Conservation (phyloP, 2,888 invertebrate species). For the Monochamus alternatus region DNA sequence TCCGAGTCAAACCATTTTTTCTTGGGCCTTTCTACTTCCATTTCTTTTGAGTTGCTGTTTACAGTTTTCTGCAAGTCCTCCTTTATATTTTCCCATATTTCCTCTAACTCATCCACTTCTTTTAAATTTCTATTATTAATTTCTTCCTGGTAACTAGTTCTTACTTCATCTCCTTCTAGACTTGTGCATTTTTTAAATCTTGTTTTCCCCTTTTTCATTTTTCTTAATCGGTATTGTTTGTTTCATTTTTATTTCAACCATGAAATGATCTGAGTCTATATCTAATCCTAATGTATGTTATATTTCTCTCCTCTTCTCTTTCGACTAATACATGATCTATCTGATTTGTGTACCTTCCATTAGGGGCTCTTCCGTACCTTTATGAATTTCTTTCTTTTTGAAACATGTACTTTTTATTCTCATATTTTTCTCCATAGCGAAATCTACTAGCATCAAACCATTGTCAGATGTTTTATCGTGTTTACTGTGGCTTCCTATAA, state of each 20-base stretch:
- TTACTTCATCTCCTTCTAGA: too few relatives aligned
- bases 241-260: constrained; percentile 16
- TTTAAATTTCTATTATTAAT: too few relatives aligned
- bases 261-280: background rate
- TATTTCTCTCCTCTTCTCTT: constrained; percentile 7
- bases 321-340: constrained; percentile 16
- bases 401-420: background rate
- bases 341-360: constrained; percentile 8
- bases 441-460: background rate
- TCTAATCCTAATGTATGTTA: constrained; percentile 7
- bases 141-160: too few relatives aligned
- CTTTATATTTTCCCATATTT: too few relatives aligned
- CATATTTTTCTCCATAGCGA: constrained; percentile 12
- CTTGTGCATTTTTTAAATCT: too few relatives aligned
- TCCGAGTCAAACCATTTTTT: too few relatives aligned
- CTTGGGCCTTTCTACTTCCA: too few relatives aligned
- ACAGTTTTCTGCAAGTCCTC: too few relatives aligned
- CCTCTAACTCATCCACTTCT: too few relatives aligned
- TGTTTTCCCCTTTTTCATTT: too few relatives aligned
- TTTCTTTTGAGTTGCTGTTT: too few relatives aligned
- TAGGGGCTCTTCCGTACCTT: background rate
- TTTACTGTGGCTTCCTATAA: constrained; percentile 16
- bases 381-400: constrained; percentile 1
- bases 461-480: constrained; percentile 1
- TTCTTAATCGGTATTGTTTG: background rate